Evolutionary conservation across 2,888 invertebrate species (phyloP).

Genomic region (Punctoribates punctum): DNA sequence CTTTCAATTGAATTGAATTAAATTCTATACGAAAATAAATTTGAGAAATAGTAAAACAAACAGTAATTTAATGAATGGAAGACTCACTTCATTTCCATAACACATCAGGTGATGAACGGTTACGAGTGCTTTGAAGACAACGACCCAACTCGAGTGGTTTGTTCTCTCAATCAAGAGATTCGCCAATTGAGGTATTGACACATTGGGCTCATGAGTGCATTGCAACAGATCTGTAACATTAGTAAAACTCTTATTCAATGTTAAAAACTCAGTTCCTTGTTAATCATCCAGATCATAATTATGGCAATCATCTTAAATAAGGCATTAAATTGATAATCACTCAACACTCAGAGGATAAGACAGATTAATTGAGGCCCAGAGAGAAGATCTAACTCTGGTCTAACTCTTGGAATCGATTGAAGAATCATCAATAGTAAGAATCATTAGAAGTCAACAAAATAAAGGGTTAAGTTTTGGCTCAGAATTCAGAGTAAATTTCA

Average conservation of each 20-base stretch:
- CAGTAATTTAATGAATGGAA: neutral
- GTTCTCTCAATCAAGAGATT: constrained; percentile 96
- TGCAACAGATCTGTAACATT: constrained; percentile 85
- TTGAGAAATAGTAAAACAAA: constrained; percentile 54
- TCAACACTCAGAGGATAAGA: too few species aligned
- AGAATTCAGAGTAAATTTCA: too few species aligned
- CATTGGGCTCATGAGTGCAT: constrained; percentile 99
- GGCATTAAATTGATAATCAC: too few species aligned
- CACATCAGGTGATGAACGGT: constrained; percentile 99
- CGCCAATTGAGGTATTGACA: constrained; percentile 97
- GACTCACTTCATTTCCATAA: constrained; percentile 93
- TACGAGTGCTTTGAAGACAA: constrained; percentile 95
- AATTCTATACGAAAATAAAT: constrained; percentile 53
- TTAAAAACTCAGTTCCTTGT: neutral
- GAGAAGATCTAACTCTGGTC: too few species aligned
- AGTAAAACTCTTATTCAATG: neutral
- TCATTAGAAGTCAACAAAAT: too few species aligned
- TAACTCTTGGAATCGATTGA: too few species aligned
- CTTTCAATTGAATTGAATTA: too few species aligned
- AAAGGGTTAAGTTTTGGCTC: too few species aligned
- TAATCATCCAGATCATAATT: too few species aligned
- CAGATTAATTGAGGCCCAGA: too few species aligned
- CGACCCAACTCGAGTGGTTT: constrained; percentile 97
- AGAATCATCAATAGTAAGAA: too few species aligned
- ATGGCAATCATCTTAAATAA: too few species aligned